phyloP scores from a whole-genome alignment of 2,113 vertebrate species.

The Paramormyrops kingsleyae region DNA sequence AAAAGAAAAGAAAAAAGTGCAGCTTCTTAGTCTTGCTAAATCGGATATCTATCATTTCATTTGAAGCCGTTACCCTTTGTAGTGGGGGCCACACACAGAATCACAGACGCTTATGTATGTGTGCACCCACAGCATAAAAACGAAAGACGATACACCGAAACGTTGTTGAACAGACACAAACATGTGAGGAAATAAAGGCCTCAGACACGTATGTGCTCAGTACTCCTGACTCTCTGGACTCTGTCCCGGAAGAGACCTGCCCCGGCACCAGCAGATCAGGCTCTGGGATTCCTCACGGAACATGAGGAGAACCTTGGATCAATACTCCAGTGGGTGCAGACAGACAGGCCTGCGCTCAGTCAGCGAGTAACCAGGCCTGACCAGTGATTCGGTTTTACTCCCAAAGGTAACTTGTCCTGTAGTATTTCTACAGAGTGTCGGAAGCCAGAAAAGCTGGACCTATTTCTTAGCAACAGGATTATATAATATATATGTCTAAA shows the following conservation, averaged over 20 bases:
- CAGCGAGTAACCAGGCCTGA: conserved; percentile 42
- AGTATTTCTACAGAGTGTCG: background rate
- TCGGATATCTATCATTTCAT: background rate
- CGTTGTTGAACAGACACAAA: conserved; percentile 5
- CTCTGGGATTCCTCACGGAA: conserved; percentile 15
- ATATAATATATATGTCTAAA: conserved; percentile 49
- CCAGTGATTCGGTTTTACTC: conserved; percentile 9
- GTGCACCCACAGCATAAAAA: background rate
- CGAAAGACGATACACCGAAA: background rate
- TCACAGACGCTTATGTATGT: background rate
- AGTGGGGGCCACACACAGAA: background rate
- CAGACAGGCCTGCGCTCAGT: conserved; percentile 45
- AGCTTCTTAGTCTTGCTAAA: conserved; percentile 4
- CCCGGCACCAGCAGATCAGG: background rate
- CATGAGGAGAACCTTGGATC: conserved; percentile 5
- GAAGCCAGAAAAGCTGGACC: background rate
- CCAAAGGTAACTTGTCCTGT: background rate
- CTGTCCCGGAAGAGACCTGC: background rate
- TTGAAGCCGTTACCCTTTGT: background rate
- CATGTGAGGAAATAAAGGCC: conserved; percentile 16
- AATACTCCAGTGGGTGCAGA: background rate
- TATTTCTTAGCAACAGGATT: conserved; percentile 39
- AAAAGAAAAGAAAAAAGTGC: background rate
- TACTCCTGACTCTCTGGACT: background rate
- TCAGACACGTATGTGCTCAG: background rate